Percentiles rank a stretch among this genome's conserved stretches.
Conservation (phyloP, 1,140 invertebrate species). For the Aphis craccivora region DNA sequence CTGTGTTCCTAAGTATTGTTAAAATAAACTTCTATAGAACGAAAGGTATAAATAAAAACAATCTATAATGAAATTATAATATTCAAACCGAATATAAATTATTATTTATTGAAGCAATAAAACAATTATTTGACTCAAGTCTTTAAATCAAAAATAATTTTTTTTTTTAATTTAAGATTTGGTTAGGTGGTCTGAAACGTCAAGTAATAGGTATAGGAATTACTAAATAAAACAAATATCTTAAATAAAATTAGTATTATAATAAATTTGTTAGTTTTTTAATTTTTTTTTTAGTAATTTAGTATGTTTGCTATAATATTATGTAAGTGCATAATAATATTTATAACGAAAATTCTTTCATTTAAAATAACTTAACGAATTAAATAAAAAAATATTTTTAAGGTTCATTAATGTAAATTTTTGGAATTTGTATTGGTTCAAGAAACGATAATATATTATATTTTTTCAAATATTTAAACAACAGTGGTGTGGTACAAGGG, state of each 20-base stretch:
- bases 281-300: no score
- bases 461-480: neutral
- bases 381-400: neutral
- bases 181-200: neutral
- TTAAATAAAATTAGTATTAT: neutral
- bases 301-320: neutral
- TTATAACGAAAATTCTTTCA: neutral
- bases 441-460: neutral
- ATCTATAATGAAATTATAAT: neutral
- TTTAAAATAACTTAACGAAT: neutral
- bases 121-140: no score
- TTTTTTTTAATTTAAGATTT: neutral
- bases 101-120: neutral
- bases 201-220: neutral
- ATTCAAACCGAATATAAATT: neutral
- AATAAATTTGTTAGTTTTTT: neutral
- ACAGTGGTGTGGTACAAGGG: neutral
- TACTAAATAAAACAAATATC: neutral
- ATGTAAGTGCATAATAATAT: neutral
- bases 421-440: neutral
- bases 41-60: neutral
- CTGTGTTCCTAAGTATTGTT: neutral
- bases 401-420: neutral
- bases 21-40: neutral
- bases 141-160: neutral